Percentiles rank a stretch among this genome's conserved stretches.
phyloP scores from a whole-genome alignment of 2,113 vertebrate species.

The Megaceryle torquata region DNA sequence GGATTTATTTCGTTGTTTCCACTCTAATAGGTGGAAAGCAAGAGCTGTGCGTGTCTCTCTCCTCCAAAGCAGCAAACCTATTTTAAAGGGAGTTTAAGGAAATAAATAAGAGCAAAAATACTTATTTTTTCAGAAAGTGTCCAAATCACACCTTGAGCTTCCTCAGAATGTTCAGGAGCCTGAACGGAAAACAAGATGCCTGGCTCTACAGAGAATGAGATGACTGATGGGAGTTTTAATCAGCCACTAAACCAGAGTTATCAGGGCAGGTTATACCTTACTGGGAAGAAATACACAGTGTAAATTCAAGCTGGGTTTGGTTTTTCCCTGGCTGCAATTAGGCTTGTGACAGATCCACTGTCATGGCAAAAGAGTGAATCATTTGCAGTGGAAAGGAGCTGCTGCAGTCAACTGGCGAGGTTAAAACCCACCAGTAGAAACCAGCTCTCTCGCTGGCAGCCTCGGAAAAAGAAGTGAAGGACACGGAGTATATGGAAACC shows the following conservation, averaged over 20 bases:
- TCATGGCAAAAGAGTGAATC: neutral
- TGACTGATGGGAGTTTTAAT: neutral
- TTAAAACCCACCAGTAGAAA: neutral
- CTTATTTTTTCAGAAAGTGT: neutral
- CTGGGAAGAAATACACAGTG: too few relatives aligned
- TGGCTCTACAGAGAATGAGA: neutral
- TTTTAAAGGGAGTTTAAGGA: neutral
- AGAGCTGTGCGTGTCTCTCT: too few relatives aligned
- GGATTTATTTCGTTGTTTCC: neutral
- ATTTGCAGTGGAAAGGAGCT: neutral
- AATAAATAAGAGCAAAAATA: neutral
- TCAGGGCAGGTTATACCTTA: neutral
- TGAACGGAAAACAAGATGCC: neutral
- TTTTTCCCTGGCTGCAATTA: neutral
- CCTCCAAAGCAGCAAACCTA: neutral
- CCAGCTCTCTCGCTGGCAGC: neutral
- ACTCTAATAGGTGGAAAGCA: neutral
- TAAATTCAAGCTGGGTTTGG: neutral
- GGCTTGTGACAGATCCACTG: neutral
- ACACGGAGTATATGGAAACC: rapidly evolving
- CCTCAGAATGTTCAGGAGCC: neutral
- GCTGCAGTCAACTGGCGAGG: rapidly evolving
- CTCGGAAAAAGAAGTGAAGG: neutral
- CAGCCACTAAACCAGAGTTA: neutral
- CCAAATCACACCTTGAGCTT: neutral